Percentiles rank a stretch among this genome's conserved stretches.
Conservation (phyloP, 1,140 invertebrate species). For the Lepidurus packardi region DNA sequence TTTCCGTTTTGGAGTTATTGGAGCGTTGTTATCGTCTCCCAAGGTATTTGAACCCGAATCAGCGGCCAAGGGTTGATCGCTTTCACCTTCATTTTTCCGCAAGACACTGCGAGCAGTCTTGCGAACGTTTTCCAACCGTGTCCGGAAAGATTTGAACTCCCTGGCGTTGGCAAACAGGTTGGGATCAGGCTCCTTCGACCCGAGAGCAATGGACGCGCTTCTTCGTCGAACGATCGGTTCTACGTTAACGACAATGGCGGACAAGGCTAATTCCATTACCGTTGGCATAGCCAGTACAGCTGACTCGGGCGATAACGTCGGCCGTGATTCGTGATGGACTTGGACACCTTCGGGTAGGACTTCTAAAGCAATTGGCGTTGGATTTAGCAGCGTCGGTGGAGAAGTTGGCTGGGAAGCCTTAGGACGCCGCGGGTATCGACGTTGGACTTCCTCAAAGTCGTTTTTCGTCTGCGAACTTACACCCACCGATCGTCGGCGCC, state of each 20-base stretch:
- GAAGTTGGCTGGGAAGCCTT: not conserved
- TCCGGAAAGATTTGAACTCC: constrained; percentile 1
- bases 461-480: not conserved
- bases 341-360: not conserved
- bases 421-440: not conserved
- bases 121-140: not conserved
- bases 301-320: not conserved
- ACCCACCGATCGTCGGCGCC: not conserved
- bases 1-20: not conserved
- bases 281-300: not conserved
- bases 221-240: not conserved
- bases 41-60: not conserved
- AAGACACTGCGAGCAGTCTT: not conserved
- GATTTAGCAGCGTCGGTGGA: not conserved
- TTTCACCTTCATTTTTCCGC: not conserved
- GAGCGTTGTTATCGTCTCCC: not conserved
- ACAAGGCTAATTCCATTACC: not conserved
- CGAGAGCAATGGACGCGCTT: constrained; percentile 16
- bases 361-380: not conserved
- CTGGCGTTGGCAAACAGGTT: not conserved
- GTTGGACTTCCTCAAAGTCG: not conserved
- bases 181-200: not conserved
- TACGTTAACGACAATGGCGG: not conserved
- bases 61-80: not conserved
- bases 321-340: not conserved